Evolutionary conservation across 1,140 invertebrate species (phyloP), one percentile per base, ranked within the genome.

Genomic region (Neuroterus valhalla): DNA sequence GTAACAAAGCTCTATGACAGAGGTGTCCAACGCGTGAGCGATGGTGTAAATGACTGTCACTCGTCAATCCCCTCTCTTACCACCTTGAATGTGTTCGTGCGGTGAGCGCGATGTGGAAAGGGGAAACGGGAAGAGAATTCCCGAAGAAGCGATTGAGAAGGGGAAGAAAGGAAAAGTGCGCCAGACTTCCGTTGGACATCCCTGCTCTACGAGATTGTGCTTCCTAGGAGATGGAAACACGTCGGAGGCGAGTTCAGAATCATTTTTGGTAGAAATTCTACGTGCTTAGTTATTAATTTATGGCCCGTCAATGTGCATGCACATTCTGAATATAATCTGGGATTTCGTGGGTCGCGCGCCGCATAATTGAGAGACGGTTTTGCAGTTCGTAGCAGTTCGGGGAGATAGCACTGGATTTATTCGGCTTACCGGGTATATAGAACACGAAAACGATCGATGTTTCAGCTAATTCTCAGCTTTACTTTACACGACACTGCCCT

Each of bases 371-470:
- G 74, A 78, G 78, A 72, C 72, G 70, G 69, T 48, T 66, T 70
- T 70, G 26, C 72, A 70, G 69, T 75, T 72, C 75, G 74, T 74
- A 77, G 52, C 70, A 46, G 75, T 69, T 77, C 79, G 72, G 68
- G 48, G 69, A 78, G 79, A 78, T 79, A 78, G 76, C 71, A 71
- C 46, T 71, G 76, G 76, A 82, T 82, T 82, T 82, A 82, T 82
- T 78, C 78, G 81, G 76, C 79, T 83, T 78, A 73, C 74, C 71
- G 78, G 73, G 75, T 55, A 23, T 55, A 26, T 75, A 74, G 79
- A 80, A 78, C 77, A 74, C 74, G 69, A 75, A 78, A 82, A 66
- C 79, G 79, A 82, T 84, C 82, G 81, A 84, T 82, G 82, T 76
- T 75, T 50, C 70, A 71, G 75, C 78, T 77, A 78, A 80, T 81